phyloP scores from a whole-genome alignment of 1,140 invertebrate species.

The Phymorhynchus buccinoides region DNA sequence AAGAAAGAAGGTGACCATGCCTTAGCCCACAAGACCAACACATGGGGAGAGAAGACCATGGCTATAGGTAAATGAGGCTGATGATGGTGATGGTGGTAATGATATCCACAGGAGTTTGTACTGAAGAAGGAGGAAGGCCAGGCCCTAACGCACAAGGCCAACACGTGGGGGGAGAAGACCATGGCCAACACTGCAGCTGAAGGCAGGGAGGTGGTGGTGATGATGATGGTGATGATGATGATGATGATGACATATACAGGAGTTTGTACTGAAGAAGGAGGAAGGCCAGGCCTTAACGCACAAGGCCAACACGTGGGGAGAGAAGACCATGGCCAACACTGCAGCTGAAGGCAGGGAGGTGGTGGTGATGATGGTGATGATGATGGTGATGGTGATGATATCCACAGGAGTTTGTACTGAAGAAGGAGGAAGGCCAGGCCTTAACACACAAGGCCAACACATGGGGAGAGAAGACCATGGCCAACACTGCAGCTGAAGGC shows the following conservation, averaged over 20 bases:
- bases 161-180: conserved; percentile 94
- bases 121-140: conserved; percentile 90
- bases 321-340: conserved; percentile 93
- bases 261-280: conserved; percentile 81
- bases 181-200: conserved; percentile 90
- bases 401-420: conserved; percentile 80
- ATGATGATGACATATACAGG: too few relatives aligned
- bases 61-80: too few relatives aligned
- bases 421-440: conserved; percentile 91
- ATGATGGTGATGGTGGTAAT: too few relatives aligned
- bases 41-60: conserved; percentile 93
- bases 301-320: conserved; percentile 90
- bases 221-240: too few relatives aligned
- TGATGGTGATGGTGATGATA: too few relatives aligned
- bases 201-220: conserved; percentile 88
- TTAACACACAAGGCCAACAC: conserved; percentile 91
- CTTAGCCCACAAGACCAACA: conserved; percentile 89
- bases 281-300: conserved; percentile 93
- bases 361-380: too few relatives aligned
- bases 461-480: conserved; percentile 93
- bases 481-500: conserved; percentile 89
- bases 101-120: conserved; percentile 81
- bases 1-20: conserved; percentile 91
- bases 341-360: conserved; percentile 87
- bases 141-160: conserved; percentile 88